Conservation (phyloP, 2,888 invertebrate species). For the Bhutanitis thaidina region DNA sequence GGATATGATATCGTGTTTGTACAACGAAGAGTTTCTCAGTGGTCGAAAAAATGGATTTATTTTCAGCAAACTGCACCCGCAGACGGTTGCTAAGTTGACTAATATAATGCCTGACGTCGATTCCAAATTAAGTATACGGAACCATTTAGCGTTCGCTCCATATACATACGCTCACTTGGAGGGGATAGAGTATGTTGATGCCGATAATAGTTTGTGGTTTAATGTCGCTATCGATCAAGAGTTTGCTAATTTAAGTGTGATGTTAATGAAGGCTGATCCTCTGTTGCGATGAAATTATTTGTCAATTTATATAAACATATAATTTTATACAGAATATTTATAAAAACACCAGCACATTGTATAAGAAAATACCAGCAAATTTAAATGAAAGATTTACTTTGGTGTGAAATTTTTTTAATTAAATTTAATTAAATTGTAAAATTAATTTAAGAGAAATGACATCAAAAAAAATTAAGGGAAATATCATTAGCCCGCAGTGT, state of each 20-base stretch:
- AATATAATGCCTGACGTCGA: conserved; percentile 51
- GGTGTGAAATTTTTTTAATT: too few relatives aligned
- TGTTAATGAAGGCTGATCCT: conserved; percentile 39
- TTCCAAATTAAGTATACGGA: conserved; percentile 49
- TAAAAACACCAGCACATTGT: too few relatives aligned
- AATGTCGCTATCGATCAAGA: conserved; percentile 41
- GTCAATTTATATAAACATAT: too few relatives aligned
- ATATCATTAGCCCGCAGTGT: too few relatives aligned
- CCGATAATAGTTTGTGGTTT: conserved; percentile 49
- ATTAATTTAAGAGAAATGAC: too few relatives aligned
- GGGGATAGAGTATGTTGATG: conserved; percentile 35
- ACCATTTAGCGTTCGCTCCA: conserved; percentile 59
- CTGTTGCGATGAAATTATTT: background rate
- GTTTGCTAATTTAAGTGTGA: conserved; percentile 43
- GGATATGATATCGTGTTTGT: conserved; percentile 61
- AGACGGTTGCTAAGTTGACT: conserved; percentile 46
- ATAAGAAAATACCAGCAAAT: too few relatives aligned
- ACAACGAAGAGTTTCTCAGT: conserved; percentile 45
- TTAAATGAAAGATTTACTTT: too few relatives aligned
- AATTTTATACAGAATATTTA: too few relatives aligned
- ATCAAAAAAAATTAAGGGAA: too few relatives aligned
- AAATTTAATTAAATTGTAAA: too few relatives aligned
- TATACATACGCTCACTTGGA: conserved; percentile 47
- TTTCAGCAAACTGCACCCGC: conserved; percentile 49
- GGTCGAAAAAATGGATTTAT: conserved; percentile 44